Percentiles rank a stretch among this genome's conserved stretches.
Evolutionary conservation across 2,797 vertebrate genomes (phyloP).

Genomic region (Halcyon chelicuti): DNA sequence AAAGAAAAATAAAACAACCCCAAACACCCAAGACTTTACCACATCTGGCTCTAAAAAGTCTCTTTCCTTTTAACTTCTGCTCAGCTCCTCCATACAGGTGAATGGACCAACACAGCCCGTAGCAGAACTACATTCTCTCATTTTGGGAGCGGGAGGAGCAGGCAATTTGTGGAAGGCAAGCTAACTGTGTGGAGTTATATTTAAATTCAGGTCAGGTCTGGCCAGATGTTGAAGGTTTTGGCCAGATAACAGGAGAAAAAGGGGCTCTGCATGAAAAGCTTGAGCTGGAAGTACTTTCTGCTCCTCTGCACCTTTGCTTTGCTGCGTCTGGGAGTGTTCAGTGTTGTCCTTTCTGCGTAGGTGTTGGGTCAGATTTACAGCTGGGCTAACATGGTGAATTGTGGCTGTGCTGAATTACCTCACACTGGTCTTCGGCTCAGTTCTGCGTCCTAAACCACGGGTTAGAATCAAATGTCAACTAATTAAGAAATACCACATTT

Average conservation of each 20-base stretch:
- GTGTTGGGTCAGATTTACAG: neutral
- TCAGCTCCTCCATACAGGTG: neutral
- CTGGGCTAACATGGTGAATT: neutral
- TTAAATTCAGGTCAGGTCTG: neutral
- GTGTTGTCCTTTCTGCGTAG: neutral
- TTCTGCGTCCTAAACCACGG: neutral
- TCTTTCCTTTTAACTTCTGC: neutral
- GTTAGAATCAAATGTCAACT: neutral
- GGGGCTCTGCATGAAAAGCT: neutral
- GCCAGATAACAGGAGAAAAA: neutral
- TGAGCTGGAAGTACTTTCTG: neutral
- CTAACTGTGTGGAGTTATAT: neutral
- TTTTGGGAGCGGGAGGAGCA: neutral
- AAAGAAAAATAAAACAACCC: neutral
- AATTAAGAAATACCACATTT: conserved; percentile 5
- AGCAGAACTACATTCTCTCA: neutral
- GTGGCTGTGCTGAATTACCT: neutral
- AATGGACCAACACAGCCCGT: neutral
- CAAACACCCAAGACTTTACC: neutral
- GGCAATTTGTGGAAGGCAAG: neutral
- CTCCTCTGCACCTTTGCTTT: neutral
- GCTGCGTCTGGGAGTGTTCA: neutral
- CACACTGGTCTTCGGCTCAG: neutral
- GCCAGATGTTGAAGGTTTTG: neutral
- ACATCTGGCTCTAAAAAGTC: fast-evolving